Percentiles rank a stretch among this genome's conserved stretches.
These are phyloP conservation scores for Ondatra zibethicus DNA, from an alignment of 2,113 vertebrate species.

Conservation along the genomic window DNA sequence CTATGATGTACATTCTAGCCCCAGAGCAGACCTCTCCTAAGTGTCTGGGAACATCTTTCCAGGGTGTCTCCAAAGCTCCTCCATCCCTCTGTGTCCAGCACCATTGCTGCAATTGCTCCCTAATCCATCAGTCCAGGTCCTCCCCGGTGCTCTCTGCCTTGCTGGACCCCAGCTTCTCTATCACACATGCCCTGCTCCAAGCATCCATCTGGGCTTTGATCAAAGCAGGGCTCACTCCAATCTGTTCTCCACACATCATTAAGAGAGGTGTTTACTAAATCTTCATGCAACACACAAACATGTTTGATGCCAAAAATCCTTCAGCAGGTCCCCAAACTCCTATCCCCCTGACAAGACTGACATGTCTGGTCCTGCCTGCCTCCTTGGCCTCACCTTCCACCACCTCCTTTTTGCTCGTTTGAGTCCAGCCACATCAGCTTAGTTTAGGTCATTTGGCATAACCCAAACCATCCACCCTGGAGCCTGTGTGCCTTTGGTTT, in stretches of 20 bases:
- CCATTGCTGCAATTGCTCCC: not conserved
- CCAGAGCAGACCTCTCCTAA: not conserved
- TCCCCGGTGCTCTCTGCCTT: not conserved
- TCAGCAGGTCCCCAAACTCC: not conserved
- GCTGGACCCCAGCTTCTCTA: not conserved
- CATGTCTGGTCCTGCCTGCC: not conserved
- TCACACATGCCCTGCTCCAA: rapidly evolving
- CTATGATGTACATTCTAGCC: not conserved
- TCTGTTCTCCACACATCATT: not conserved
- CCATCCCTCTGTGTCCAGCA: not conserved
- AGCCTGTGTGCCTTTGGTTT: not conserved
- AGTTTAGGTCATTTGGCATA: not conserved
- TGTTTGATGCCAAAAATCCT: not conserved
- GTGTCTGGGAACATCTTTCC: not conserved
- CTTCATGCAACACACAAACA: not conserved
- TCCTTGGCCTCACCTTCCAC: not conserved
- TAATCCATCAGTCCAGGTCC: rapidly evolving
- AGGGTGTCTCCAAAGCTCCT: not conserved
- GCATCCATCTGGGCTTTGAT: not conserved
- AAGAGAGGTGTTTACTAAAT: not conserved
- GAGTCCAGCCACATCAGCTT: not conserved
- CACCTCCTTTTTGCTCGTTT: not conserved
- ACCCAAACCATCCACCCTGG: not conserved
- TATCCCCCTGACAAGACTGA: not conserved
- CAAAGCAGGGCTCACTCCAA: not conserved